Base-by-base conservation (phyloP, 2,113 vertebrate species). In the Salvator merianae region DNA sequence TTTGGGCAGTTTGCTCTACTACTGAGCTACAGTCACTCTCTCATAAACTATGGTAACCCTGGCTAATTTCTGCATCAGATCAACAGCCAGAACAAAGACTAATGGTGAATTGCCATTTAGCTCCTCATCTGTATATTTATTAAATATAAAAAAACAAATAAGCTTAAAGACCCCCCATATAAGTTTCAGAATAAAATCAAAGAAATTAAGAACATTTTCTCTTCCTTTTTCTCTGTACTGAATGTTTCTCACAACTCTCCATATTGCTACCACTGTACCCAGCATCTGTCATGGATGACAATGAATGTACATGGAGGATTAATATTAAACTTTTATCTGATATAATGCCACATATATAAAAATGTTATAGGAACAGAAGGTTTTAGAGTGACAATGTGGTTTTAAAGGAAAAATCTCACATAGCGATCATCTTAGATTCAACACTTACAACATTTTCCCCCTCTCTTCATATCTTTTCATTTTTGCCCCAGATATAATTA, bases 401-500 rank as follows among this genome's bases (percentile, higher is more conserved):
- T 86, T 55, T 81, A 81, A 75, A 68, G 28, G 68, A 38, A 34
- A 81, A 74, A 75, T 68, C 47, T 81, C 77, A 91, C 88, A 68
- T 86, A 50, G 76, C 83, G 79, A 28, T 87, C 22, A 86, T 90
- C 86, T 91, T 77, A 88, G 81, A 86, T 79, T 90, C 79, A 91
- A 43, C 43, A 77, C 77, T 92, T 76, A 73, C 77, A 38, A 34
- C 77, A 93, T 86, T 50, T 78, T 83, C 9, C 55, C 71, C 59
- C 12, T 5, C 83, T 83, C 90, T 88, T 87, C 30, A 55, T 81
- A 79, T n/a, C 3, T 92, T 81, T 92, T 89, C 87, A 43, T 88
- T 93, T 92, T 90, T 36, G 74, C 59, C 70, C 32, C 69, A 76
- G 13, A 78, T 91, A 92, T 91, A 93, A 93, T 91, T 93, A 93